Conservation (phyloP, 2,113 vertebrate species). For the Takifugu bimaculatus region DNA sequence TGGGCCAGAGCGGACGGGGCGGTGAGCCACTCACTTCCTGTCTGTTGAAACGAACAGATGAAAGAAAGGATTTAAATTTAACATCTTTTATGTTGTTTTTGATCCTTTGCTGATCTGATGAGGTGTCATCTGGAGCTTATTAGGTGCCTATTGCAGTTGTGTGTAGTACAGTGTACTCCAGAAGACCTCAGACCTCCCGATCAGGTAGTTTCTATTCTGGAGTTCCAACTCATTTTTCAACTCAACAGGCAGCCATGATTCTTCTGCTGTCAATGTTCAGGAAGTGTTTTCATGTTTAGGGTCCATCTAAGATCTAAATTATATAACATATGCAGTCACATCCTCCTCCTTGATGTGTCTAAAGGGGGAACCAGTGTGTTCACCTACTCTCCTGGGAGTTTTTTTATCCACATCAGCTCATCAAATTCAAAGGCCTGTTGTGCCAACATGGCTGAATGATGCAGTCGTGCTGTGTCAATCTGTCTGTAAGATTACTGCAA, state of each 20-base stretch:
- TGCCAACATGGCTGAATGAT: constrained; percentile 22
- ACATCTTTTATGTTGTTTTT: too few species aligned
- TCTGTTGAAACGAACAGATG: constrained; percentile 47
- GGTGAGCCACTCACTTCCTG: constrained; percentile 5
- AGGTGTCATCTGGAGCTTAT: too few species aligned
- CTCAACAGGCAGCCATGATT: background rate
- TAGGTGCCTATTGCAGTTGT: too few species aligned
- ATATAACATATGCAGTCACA: constrained; percentile 2
- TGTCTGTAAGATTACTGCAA: constrained; percentile 28
- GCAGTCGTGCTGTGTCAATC: constrained; percentile 41
- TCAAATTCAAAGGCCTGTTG: constrained; percentile 25
- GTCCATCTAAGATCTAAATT: background rate
- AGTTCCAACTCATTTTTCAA: too few species aligned
- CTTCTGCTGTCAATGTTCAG: background rate
- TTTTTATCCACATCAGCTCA: background rate
- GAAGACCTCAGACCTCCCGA: too few species aligned
- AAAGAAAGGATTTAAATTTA: constrained; percentile 44
- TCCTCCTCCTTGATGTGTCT: constrained; percentile 4
- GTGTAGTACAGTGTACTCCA: too few species aligned
- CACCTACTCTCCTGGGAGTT: background rate
- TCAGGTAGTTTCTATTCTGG: too few species aligned
- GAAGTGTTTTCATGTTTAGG: constrained; percentile 3
- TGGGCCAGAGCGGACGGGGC: constrained; percentile 7
- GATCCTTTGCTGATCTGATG: too few species aligned
- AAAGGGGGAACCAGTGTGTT: background rate